These are phyloP conservation scores for Nephila pilipes DNA, from an alignment of 1,140 invertebrate species.

Conservation along the genomic window DNA sequence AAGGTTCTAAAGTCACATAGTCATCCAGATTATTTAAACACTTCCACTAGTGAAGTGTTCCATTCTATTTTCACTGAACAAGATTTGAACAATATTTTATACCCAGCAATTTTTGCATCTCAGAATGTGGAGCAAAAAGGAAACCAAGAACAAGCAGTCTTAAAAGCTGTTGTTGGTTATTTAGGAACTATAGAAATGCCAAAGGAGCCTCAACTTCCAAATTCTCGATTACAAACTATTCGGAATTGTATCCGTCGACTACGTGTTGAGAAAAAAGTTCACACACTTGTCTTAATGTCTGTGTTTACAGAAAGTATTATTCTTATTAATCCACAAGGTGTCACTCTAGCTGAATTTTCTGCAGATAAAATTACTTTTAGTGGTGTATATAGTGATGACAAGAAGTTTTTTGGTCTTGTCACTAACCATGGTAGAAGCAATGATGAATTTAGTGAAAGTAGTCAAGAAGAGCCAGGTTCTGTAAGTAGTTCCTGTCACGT, in stretches of 20 bases:
- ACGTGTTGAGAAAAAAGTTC: constrained; percentile 92
- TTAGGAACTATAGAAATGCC: constrained; percentile 97
- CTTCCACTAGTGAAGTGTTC: constrained; percentile 69
- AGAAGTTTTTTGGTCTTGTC: constrained; percentile 94
- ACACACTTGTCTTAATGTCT: constrained; percentile 92
- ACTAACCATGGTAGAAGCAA: constrained; percentile 86
- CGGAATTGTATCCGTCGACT: constrained; percentile 92
- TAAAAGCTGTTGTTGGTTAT: constrained; percentile 94
- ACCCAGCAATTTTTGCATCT: constrained; percentile 78
- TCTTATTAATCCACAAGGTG: constrained; percentile 86
- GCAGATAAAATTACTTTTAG: constrained; percentile 93
- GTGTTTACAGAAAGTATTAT: constrained; percentile 90
- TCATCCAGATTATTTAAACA: constrained; percentile 72
- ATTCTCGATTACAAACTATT: constrained; percentile 85
- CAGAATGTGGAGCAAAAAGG: constrained; percentile 78
- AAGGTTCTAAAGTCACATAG: constrained; percentile 51
- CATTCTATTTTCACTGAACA: constrained; percentile 79
- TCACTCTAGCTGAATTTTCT: constrained; percentile 89
- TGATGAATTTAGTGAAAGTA: constrained; percentile 79
- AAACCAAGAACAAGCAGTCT: constrained; percentile 81
- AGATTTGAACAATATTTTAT: constrained; percentile 79
- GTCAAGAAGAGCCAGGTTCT: constrained; percentile 77
- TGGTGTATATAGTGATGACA: constrained; percentile 90
- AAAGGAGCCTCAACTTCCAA: constrained; percentile 88
- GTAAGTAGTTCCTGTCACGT: constrained; percentile 96